Evolutionary conservation across 2,888 invertebrate species (phyloP).

Genomic region (Mayetiola destructor): DNA sequence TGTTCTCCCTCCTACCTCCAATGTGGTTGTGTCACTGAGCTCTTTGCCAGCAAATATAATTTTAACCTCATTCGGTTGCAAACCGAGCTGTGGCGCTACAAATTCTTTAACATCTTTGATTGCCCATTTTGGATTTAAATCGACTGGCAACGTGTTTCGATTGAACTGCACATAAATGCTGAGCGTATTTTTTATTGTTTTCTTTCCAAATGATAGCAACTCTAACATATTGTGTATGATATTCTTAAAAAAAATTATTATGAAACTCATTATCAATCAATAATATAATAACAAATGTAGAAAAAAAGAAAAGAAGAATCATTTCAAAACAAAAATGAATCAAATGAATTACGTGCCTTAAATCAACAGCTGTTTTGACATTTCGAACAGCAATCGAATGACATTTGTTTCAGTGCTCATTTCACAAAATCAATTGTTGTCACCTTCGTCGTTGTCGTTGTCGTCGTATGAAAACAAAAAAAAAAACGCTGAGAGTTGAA

Average conservation of each 20-base stretch:
- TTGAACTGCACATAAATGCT: constrained; percentile 56
- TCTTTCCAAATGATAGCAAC: constrained; percentile 45
- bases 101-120: constrained; percentile 57
- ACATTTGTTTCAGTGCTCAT: too few relatives aligned
- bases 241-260: constrained; percentile 40
- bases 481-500: too few relatives aligned
- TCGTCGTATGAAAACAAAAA: too few relatives aligned
- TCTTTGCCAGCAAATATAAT: constrained; percentile 70
- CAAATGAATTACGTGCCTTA: not conserved
- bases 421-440: too few relatives aligned
- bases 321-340: too few relatives aligned
- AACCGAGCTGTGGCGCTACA: constrained; percentile 51
- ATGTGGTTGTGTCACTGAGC: constrained; percentile 50
- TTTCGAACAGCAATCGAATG: too few relatives aligned
- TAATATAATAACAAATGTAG: too few relatives aligned
- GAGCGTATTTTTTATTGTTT: constrained; percentile 43
- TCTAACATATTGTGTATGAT: constrained; percentile 47
- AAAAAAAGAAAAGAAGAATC: too few relatives aligned
- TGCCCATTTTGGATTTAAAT: constrained; percentile 59
- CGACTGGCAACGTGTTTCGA: constrained; percentile 47
- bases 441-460: too few relatives aligned
- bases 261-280: constrained; percentile 44
- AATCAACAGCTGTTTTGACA: not conserved
- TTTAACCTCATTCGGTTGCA: constrained; percentile 53
- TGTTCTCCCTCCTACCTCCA: constrained; percentile 53